These are phyloP conservation scores for Campoplex capitator DNA, from an alignment of 2,888 invertebrate genomes.

Conservation along the genomic window DNA sequence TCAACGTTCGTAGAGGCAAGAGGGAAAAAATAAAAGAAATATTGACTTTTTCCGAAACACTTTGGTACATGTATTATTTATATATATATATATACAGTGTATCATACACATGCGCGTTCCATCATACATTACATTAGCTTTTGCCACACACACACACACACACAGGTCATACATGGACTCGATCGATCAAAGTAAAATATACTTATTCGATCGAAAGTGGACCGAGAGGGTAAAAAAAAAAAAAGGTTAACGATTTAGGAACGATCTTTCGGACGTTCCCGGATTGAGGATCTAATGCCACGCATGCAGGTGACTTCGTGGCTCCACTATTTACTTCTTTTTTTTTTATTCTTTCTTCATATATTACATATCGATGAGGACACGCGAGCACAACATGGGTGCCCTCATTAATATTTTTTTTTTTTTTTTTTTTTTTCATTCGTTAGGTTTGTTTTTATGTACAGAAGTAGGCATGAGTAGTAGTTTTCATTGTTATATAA, in stretches of 20 bases:
- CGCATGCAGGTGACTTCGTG: conserved; percentile 15
- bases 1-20: not conserved
- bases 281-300: conserved; percentile 25
- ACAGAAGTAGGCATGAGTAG: conserved; percentile 52
- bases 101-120: conserved; percentile 63
- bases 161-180: conserved; percentile 28
- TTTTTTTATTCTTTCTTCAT: not conserved
- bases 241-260: not conserved
- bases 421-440: conserved; percentile 15
- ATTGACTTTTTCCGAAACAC: not conserved
- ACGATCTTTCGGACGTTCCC: conserved; percentile 20
- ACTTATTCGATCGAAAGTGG: conserved; percentile 42
- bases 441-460: conserved; percentile 56
- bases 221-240: conserved; percentile 43
- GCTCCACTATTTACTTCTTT: not conserved
- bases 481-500: conserved; percentile 55
- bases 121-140: conserved; percentile 37
- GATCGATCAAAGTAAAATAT: conserved; percentile 39
- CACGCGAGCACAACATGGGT: conserved; percentile 2
- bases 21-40: not conserved
- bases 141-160: conserved; percentile 14
- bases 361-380: conserved; percentile 14
- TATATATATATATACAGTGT: not conserved
- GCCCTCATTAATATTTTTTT: conserved; percentile 50
- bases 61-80: not conserved